Evolutionary conservation across 1,140 invertebrate species (phyloP).

Genomic region (Neuroterus valhalla): DNA sequence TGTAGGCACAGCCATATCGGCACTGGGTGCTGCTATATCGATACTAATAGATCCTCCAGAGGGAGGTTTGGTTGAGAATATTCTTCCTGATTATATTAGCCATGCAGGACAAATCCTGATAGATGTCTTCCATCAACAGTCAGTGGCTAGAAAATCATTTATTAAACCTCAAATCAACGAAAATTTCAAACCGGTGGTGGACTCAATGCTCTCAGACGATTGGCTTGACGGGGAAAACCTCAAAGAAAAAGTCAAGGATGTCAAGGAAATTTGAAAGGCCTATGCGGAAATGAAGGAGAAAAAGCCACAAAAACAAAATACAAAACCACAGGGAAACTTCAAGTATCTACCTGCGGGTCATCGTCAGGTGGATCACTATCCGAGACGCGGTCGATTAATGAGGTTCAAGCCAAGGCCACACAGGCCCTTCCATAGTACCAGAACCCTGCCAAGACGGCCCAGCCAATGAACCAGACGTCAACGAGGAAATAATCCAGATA

Average conservation of each 20-base stretch:
- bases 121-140: slow-evolving; percentile 50
- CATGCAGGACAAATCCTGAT: slow-evolving; percentile 42
- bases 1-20: no score
- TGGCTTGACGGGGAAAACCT: slow-evolving; percentile 1
- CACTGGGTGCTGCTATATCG: no score
- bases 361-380: no score
- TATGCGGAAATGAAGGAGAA: no score
- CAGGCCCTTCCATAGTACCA: no score
- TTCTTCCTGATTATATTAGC: slow-evolving; percentile 38
- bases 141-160: slow-evolving; percentile 13
- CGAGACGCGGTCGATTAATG: no score
- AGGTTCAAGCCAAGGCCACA: not conserved
- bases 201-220: not conserved
- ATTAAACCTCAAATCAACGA: not conserved
- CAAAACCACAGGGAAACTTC: not conserved
- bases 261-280: not conserved
- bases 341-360: not conserved
- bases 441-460: no score
- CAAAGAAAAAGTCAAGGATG: not conserved
- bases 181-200: not conserved
- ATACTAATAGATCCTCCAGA: no score
- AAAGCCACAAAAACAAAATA: no score
- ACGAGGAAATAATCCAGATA: no score
- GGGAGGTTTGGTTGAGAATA: not conserved
- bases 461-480: no score